Percentiles rank a stretch among this genome's conserved stretches.
Evolutionary conservation across 2,888 invertebrate genomes (phyloP).

Genomic region (Tromatobia lineatoria): DNA sequence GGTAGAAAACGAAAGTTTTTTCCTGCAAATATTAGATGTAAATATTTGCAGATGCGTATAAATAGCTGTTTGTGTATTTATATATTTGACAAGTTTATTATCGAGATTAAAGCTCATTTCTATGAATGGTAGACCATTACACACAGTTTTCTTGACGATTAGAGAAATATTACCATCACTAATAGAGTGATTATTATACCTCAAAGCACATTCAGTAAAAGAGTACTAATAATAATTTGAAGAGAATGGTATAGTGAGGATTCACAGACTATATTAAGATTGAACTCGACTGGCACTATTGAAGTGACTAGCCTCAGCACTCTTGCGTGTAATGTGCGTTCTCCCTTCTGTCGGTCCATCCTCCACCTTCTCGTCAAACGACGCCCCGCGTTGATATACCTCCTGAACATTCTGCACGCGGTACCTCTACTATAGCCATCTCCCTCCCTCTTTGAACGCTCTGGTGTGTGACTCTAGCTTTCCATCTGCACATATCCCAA

Average conservation of each 20-base stretch:
- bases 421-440: not conserved
- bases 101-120: not conserved
- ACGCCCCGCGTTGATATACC: constrained; percentile 22
- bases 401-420: constrained; percentile 37
- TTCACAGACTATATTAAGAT: constrained; percentile 84
- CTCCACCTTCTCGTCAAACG: constrained; percentile 34
- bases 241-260: constrained; percentile 74
- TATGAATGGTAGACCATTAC: not conserved
- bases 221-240: not conserved
- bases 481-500: constrained; percentile 40
- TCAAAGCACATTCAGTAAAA: not conserved
- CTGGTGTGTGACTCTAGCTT: not conserved
- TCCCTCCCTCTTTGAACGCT: not conserved
- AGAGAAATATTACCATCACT: not conserved
- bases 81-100: not conserved
- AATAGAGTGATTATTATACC: not conserved
- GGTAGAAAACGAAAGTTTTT: no score
- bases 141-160: not conserved
- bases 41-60: no score
- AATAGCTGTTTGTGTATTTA: not conserved
- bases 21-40: no score
- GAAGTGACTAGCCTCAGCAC: constrained; percentile 40
- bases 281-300: constrained; percentile 84
- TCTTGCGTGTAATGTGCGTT: constrained; percentile 30
- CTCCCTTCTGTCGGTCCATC: not conserved